Percentiles rank a stretch among this genome's conserved stretches.
phyloP scores from a whole-genome alignment of 1,140 invertebrate genomes.

The Cydia fagiglandana region DNA sequence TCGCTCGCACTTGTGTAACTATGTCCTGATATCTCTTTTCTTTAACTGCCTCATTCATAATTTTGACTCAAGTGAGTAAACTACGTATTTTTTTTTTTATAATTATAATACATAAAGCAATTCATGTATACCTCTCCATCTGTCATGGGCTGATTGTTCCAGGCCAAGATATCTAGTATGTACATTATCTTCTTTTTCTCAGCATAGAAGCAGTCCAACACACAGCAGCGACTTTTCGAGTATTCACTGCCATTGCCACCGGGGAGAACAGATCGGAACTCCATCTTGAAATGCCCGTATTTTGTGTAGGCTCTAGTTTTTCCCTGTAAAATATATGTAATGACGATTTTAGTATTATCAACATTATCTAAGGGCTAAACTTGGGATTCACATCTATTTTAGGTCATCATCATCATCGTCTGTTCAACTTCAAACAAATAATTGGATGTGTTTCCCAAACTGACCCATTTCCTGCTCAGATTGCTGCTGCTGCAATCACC shows the following conservation, averaged over 20 bases:
- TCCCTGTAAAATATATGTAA: constrained; percentile 79
- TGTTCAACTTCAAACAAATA: too few relatives aligned
- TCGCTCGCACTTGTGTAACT: too few relatives aligned
- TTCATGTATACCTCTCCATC: constrained; percentile 86
- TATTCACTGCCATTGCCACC: constrained; percentile 81
- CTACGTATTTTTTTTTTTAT: too few relatives aligned
- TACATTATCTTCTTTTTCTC: constrained; percentile 83
- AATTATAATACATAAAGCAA: too few relatives aligned
- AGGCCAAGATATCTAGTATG: constrained; percentile 90
- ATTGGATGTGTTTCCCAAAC: too few relatives aligned
- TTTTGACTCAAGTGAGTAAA: too few relatives aligned
- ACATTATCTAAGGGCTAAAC: background rate
- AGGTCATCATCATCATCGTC: too few relatives aligned
- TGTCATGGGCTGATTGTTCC: constrained; percentile 87
- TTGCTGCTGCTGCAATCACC: too few relatives aligned
- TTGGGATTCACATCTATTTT: too few relatives aligned
- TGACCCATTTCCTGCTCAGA: too few relatives aligned
- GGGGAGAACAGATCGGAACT: constrained; percentile 86
- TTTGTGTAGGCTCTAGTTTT: constrained; percentile 86
- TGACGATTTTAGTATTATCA: background rate
- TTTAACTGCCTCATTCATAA: too few relatives aligned
- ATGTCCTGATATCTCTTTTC: too few relatives aligned
- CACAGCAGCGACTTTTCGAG: constrained; percentile 71
- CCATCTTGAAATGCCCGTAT: constrained; percentile 81
- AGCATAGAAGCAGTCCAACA: constrained; percentile 91